Evolutionary conservation across 2,888 invertebrate species (phyloP).

Genomic region (Hydrotaea cyrtoneurina): DNA sequence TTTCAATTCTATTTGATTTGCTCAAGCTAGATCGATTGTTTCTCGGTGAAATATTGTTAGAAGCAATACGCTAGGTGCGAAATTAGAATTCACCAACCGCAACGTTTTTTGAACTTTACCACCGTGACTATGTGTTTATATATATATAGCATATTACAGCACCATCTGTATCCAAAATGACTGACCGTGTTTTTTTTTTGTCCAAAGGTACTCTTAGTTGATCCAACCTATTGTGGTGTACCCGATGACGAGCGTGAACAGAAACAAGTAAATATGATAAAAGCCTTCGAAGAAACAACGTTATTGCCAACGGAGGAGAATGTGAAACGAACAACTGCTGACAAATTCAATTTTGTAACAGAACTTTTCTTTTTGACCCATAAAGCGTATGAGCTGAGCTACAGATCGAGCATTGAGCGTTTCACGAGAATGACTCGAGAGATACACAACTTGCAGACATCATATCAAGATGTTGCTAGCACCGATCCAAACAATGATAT

Average conservation of each 20-base stretch:
- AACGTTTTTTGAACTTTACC: too few relatives aligned
- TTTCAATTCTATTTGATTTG: too few relatives aligned
- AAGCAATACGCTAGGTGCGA: too few relatives aligned
- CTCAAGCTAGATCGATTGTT: too few relatives aligned
- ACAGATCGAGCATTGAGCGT: slow-evolving; percentile 86
- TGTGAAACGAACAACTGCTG: slow-evolving; percentile 82
- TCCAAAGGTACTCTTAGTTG: slow-evolving; percentile 85
- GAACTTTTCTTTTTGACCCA: slow-evolving; percentile 96
- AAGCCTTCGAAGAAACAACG: slow-evolving; percentile 89
- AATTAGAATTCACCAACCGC: too few relatives aligned
- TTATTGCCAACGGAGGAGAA: slow-evolving; percentile 86
- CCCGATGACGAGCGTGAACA: slow-evolving; percentile 84
- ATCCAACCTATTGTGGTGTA: slow-evolving; percentile 92
- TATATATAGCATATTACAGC: too few relatives aligned
- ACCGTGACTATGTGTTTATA: too few relatives aligned
- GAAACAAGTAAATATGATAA: slow-evolving; percentile 87
- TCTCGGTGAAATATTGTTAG: too few relatives aligned
- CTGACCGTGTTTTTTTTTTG: too few relatives aligned
- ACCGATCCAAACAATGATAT: slow-evolving; percentile 84
- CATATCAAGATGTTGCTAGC: slow-evolving; percentile 85
- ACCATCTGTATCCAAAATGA: too few relatives aligned
- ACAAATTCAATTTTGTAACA: slow-evolving; percentile 90
- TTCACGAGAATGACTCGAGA: slow-evolving; percentile 85
- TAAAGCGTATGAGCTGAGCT: slow-evolving; percentile 90
- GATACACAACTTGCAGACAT: slow-evolving; percentile 87